Conservation (phyloP, 2,113 vertebrate species). For the Pelusios castaneus region DNA sequence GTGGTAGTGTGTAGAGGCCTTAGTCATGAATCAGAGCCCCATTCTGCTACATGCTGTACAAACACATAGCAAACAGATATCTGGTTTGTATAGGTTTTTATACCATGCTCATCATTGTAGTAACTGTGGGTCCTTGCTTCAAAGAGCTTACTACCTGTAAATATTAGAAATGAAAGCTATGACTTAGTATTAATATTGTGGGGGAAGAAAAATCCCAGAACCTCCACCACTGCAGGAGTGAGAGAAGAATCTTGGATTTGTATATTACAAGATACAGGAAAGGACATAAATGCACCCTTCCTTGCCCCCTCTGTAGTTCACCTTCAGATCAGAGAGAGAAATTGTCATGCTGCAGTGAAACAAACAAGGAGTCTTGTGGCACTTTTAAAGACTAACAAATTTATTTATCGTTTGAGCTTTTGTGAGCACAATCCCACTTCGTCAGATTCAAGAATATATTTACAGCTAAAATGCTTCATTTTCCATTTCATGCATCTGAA, state of each 20-base stretch:
- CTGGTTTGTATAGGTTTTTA: neutral
- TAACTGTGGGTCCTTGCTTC: neutral
- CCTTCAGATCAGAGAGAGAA: neutral
- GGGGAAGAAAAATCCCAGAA: neutral
- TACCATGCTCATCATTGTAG: neutral
- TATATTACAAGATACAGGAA: neutral
- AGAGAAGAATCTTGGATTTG: neutral
- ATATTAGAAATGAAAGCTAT: neutral
- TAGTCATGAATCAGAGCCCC: neutral
- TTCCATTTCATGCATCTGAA: no score
- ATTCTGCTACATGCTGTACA: neutral
- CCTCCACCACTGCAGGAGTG: fast-evolving
- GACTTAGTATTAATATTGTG: neutral
- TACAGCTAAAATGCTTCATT: no score
- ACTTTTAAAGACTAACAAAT: no score
- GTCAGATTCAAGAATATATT: no score
- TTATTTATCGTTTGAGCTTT: no score
- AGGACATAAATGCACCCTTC: fast-evolving
- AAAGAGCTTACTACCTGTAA: neutral
- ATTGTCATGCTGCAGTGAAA: neutral
- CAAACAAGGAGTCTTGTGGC: no score
- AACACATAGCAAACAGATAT: neutral
- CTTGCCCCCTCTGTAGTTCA: neutral
- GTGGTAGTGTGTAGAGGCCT: neutral
- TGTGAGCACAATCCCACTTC: no score